Evolutionary conservation across 2,888 invertebrate genomes (phyloP).

Genomic region (Poecilus cupreus): DNA sequence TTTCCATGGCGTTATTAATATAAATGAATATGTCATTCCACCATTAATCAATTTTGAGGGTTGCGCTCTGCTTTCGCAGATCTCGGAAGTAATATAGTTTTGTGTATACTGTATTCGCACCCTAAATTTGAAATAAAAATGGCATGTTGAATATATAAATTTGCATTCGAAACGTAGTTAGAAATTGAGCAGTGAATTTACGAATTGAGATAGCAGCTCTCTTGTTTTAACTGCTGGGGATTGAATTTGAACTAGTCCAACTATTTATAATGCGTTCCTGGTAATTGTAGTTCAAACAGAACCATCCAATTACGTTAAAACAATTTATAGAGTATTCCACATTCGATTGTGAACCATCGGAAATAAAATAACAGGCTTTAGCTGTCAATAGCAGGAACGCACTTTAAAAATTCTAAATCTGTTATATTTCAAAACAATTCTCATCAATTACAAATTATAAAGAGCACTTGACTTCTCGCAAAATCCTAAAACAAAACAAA

Average conservation of each 20-base stretch:
- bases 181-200: too few species aligned
- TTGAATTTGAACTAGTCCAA: not conserved
- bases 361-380: slow-evolving; percentile 25
- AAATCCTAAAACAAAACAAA: slow-evolving; percentile 1
- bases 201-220: too few species aligned
- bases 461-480: slow-evolving; percentile 13
- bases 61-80: too few species aligned
- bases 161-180: too few species aligned
- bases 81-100: too few species aligned
- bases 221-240: not conserved
- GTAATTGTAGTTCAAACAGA: not conserved
- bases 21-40: too few species aligned
- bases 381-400: not conserved
- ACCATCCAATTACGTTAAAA: slow-evolving; percentile 21
- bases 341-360: not conserved
- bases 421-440: slow-evolving; percentile 21
- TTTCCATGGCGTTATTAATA: too few species aligned
- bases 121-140: not conserved
- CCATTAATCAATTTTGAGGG: too few species aligned
- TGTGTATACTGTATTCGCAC: too few species aligned
- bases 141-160: not conserved
- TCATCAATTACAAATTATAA: slow-evolving; percentile 16
- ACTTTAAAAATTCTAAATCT: not conserved
- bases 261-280: slow-evolving; percentile 12
- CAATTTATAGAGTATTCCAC: slow-evolving; percentile 15